Base-by-base conservation (phyloP, 1,140 invertebrate genomes). In the Amyelois transitella region DNA sequence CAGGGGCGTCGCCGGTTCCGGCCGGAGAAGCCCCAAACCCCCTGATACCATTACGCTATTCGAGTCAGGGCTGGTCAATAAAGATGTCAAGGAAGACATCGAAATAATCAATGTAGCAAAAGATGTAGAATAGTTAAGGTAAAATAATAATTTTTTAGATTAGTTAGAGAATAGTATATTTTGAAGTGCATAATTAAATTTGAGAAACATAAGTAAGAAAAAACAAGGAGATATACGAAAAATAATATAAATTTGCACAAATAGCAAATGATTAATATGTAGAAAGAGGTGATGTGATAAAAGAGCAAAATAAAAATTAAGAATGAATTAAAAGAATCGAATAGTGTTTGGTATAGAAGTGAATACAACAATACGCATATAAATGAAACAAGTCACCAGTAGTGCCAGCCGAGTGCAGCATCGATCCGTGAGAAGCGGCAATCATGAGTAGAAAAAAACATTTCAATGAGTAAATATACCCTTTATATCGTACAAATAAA, bases 31-130 rank as follows among this genome's bases (percentile, higher is more conserved):
- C 87, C 89, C 91, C 77, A 90, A 86, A 79, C 90, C 91, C 75
- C 88, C 90, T 69, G 90, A 89, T 67, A 90, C 90, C 89, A 89
- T 87, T 70, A 89, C 89, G 87, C 91, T 91, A 89, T 88, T 90
- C 88, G 90, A 91, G 87, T 90, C 91, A 72, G 89, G 90, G 82
- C 91, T 91, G 80, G 19, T 32, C 1, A 10, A 10, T 6, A 14
- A 38, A 38, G 32, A 6, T 14, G 17, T 38, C 6, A 14, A 38
- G 3, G 22, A 8, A 24, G 22, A 24, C 8, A 24, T 24, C 8
- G 22, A 24, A 24, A 24, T 5, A 24, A 8, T 24, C 22, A 24
- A n/a, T n/a, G n/a, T n/a, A n/a, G n/a, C 8, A 24, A 24, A 5
- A 8, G 8, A 24, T 24, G 22, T 24, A 24, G 22, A 24, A 24